Conservation (phyloP, 2,797 vertebrate genomes). For the Artibeus jamaicensis region DNA sequence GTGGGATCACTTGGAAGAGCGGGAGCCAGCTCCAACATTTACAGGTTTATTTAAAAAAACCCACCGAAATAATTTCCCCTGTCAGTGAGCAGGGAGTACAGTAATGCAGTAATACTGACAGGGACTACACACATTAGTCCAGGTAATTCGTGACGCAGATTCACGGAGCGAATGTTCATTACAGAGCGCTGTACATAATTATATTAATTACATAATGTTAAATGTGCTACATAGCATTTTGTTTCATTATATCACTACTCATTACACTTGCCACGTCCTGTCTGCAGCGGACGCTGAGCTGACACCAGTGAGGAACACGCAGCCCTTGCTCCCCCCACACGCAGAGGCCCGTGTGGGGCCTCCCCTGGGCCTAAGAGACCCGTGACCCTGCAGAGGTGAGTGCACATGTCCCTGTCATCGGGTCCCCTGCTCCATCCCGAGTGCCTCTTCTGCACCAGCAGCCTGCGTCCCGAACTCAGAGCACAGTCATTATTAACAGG, state of each 20-base stretch:
- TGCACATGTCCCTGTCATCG: rapidly evolving
- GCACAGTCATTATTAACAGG: neutral
- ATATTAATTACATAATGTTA: neutral
- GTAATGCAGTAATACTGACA: neutral
- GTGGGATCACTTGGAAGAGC: neutral
- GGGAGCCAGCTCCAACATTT: neutral
- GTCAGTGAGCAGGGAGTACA: neutral
- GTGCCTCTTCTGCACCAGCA: neutral
- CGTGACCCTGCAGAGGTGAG: neutral
- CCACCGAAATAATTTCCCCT: neutral
- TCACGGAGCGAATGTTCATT: neutral
- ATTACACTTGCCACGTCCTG: no score
- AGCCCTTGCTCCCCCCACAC: no score
- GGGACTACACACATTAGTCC: neutral
- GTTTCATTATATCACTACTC: neutral
- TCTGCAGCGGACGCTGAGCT: no score
- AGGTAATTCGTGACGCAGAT: neutral
- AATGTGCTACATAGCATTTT: no score
- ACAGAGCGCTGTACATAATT: no score
- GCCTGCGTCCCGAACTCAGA: no score
- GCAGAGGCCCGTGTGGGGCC: rapidly evolving
- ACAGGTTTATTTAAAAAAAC: neutral
- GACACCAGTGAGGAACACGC: neutral
- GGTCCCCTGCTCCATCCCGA: neutral
- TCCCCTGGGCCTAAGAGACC: no score